Conservation (phyloP, 2,888 invertebrate genomes). For the Brenthis hecate region DNA sequence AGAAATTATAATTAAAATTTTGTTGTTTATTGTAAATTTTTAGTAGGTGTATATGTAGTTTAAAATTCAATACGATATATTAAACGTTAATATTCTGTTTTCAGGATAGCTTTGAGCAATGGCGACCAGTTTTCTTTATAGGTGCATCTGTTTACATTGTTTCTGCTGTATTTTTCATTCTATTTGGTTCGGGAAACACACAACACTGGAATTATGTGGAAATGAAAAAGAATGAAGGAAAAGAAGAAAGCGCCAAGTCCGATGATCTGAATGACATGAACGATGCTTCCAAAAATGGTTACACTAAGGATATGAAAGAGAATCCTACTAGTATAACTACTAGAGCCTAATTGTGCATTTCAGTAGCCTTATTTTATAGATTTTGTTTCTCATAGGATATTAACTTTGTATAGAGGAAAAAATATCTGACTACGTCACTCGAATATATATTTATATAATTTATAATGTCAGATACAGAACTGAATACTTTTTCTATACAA, state of each 20-base stretch:
- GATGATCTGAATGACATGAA: conserved; percentile 45
- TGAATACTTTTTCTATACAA: conserved; percentile 30
- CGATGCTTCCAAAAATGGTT: conserved; percentile 51
- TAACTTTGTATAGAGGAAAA: conserved; percentile 13
- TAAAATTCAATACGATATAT: not conserved
- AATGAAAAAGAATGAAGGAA: conserved; percentile 45
- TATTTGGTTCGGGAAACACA: conserved; percentile 86
- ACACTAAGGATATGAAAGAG: conserved; percentile 61
- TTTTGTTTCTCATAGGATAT: conserved; percentile 10
- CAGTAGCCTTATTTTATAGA: not conserved
- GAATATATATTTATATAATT: conserved; percentile 23
- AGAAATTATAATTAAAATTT: no score
- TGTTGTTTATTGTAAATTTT: not conserved
- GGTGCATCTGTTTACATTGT: conserved; percentile 87
- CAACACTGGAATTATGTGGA: conserved; percentile 86
- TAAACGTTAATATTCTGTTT: conserved; percentile 43
- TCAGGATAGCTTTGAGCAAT: conserved; percentile 87
- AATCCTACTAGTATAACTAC: conserved; percentile 58
- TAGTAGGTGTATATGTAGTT: not conserved
- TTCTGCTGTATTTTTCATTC: conserved; percentile 86
- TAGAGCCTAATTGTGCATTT: conserved; percentile 37
- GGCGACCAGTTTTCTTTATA: conserved; percentile 88
- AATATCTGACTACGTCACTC: conserved; percentile 31
- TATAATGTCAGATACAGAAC: conserved; percentile 23
- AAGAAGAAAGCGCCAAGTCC: conserved; percentile 42